Evolutionary conservation across 1,140 invertebrate genomes (phyloP).

Genomic region (Lucilia cuprina): DNA sequence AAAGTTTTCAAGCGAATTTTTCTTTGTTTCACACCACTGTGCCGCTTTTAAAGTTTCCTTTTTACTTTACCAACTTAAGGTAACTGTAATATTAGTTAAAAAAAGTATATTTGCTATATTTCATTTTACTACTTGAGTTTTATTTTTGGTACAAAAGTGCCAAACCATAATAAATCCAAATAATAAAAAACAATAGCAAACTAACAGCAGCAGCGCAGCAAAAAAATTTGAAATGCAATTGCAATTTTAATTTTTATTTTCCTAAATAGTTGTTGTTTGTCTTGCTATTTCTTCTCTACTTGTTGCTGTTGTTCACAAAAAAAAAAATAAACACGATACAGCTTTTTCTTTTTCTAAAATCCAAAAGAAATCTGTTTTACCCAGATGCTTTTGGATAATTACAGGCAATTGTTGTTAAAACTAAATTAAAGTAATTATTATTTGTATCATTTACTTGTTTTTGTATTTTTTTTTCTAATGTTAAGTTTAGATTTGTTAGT

Average conservation of each 20-base stretch:
- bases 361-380: not conserved
- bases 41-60: not conserved
- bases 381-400: not conserved
- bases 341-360: not conserved
- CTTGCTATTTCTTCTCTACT: not conserved
- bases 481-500: too few species aligned
- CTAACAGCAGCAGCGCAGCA: not conserved
- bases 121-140: not conserved
- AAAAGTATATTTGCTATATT: not conserved
- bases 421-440: not conserved
- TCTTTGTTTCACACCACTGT: not conserved
- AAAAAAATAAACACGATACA: not conserved
- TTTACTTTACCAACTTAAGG: not conserved
- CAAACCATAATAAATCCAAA: not conserved
- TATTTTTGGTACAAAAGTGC: not conserved
- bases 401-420: conserved; percentile 4
- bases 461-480: not conserved
- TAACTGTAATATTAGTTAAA: not conserved
- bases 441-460: not conserved
- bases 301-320: too few species aligned
- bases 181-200: not conserved
- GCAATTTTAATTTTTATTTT: conserved; percentile 5
- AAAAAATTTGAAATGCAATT: not conserved
- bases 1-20: too few species aligned
- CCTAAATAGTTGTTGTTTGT: not conserved